phyloP scores from a whole-genome alignment of 2,888 invertebrate genomes.

The Cepaea hortensis region DNA sequence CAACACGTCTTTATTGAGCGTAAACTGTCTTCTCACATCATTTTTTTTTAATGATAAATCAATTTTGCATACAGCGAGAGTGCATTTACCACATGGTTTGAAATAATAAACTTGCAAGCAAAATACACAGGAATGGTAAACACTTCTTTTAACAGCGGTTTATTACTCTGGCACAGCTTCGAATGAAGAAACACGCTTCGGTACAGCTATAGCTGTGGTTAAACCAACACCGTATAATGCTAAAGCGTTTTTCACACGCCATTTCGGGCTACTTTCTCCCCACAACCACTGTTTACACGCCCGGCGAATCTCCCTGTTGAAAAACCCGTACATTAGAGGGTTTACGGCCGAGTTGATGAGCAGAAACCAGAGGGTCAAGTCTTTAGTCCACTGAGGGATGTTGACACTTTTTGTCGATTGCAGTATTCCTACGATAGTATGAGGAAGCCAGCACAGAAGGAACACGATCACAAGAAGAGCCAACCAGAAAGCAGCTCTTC shows the following conservation, averaged over 20 bases:
- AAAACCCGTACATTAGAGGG: conserved; percentile 66
- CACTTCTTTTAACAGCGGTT: neutral
- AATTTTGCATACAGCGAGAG: too few relatives aligned
- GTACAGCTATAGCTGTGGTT: conserved; percentile 16
- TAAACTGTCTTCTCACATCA: too few relatives aligned
- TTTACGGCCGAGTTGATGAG: conserved; percentile 64
- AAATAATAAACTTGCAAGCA: too few relatives aligned
- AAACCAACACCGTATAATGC: conserved; percentile 21
- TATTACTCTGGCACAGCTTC: conserved; percentile 32
- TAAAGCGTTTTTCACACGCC: conserved; percentile 35
- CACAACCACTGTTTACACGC: conserved; percentile 47
- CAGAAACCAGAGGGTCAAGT: conserved; percentile 59
- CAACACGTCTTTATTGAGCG: too few relatives aligned
- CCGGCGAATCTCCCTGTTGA: conserved; percentile 61
- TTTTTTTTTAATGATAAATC: too few relatives aligned
- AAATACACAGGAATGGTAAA: conserved; percentile 10
- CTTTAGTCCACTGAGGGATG: conserved; percentile 56
- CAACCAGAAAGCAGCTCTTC: conserved; percentile 65
- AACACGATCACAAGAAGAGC: conserved; percentile 65
- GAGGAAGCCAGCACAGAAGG: conserved; percentile 67
- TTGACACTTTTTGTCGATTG: conserved; percentile 53
- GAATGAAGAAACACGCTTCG: conserved; percentile 19
- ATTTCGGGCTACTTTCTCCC: conserved; percentile 23
- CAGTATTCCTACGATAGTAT: conserved; percentile 59
- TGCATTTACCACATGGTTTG: too few relatives aligned